phyloP scores from a whole-genome alignment of 2,888 invertebrate genomes.

The Ochropleura plecta region DNA sequence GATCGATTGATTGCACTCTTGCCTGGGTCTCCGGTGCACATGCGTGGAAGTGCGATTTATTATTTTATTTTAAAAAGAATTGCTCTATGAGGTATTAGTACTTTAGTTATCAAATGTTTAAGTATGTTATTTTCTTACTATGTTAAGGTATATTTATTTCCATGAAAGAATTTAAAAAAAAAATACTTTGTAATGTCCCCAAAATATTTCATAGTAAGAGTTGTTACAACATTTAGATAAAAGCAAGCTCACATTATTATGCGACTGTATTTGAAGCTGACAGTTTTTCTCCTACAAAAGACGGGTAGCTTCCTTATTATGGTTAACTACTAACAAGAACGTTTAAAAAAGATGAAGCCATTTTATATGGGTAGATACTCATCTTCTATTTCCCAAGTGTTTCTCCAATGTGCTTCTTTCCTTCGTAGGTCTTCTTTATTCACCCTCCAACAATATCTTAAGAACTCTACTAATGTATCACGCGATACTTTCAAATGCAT shows the following conservation, averaged over 20 bases:
- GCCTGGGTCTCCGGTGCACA: conserved; percentile 30
- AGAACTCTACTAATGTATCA: background rate
- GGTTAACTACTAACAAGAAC: background rate
- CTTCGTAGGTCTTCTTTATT: too few relatives aligned
- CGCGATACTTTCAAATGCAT: conserved; percentile 4
- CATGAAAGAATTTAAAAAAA: background rate
- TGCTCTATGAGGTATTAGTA: background rate
- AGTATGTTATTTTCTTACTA: conserved; percentile 12
- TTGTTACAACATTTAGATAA: background rate
- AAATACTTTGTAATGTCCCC: background rate
- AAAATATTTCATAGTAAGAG: background rate
- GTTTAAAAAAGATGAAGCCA: too few relatives aligned
- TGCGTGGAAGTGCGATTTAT: conserved; percentile 30
- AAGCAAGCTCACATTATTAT: background rate
- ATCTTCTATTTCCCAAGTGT: background rate
- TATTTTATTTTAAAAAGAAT: background rate
- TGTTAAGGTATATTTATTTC: background rate
- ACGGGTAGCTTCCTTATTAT: background rate
- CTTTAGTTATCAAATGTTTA: conserved; percentile 8
- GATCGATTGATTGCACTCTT: conserved; percentile 56
- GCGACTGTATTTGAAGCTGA: background rate
- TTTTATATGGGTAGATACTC: too few relatives aligned
- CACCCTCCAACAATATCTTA: background rate
- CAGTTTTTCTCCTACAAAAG: background rate
- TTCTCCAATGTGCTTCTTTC: background rate